Base-by-base conservation (phyloP, 2,888 invertebrate genomes). In the Maniola hyperantus region DNA sequence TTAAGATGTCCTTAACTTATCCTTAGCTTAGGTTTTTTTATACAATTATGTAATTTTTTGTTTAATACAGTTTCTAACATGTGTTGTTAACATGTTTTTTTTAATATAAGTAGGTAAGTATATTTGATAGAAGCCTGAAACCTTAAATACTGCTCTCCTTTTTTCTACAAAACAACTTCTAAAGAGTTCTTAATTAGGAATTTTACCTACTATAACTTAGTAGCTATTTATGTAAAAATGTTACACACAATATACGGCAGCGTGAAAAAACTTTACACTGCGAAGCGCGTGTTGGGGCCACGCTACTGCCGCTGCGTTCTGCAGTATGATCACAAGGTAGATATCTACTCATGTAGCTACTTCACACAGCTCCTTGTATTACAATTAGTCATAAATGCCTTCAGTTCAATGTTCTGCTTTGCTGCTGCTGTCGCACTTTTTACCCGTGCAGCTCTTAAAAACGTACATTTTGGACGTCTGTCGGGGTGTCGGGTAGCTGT, bases 391-490 rank as follows among this genome's bases (percentile, higher is more conserved):
- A 6, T n/a, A n/a, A 13, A 44, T 6, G 44, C 44, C 13, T n/a
- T 44, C 44, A 44, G 13, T 42, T 11, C n/a, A 5, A 44, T 13
- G 13, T n/a, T 44, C 44, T n/a, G 44, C 13, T n/a, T 5, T 11
- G 39, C 5, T 11, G 36, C 10, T 44, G 44, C 6, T 44, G 44
- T 44, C 44, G 44, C 13, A n/a, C 44, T 13, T n/a, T 6, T 6
- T n/a, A 6, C 5, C 44, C 6, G 0, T 44, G 13, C 44, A 44
- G 44, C 53, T 55, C 66, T 93, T 85, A 94, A 79, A 94, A 94
- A 72, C 91, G 91, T 64, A 95, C 93, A 77, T 95, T 94, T 71
- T 94, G 93, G 11, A 95, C 94, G 74, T 95, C 95, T 44, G 95
- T 95, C 6, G 95, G 95, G 2, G 95, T 95, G 69, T 93, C 91